Evolutionary conservation across 2,113 vertebrate species (phyloP).

Genomic region (Eretmochelys imbricata): DNA sequence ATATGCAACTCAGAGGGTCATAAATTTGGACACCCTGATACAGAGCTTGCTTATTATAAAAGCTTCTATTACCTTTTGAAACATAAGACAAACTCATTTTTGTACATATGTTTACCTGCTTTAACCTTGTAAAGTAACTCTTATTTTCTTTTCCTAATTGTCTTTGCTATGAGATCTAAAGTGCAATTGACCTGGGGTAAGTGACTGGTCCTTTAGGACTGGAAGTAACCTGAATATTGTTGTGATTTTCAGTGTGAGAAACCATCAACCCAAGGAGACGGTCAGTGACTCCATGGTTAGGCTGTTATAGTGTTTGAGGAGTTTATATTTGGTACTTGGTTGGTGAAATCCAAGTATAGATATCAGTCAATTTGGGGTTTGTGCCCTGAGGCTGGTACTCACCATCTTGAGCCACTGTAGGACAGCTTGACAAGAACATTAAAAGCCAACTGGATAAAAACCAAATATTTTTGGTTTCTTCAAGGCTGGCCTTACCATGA

Average conservation of each 20-base stretch:
- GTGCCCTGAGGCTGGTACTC: neutral
- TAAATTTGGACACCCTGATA: too few relatives aligned
- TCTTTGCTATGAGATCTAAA: neutral
- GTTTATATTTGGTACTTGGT: neutral
- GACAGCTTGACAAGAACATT: neutral
- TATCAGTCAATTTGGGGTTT: neutral
- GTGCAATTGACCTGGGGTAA: neutral
- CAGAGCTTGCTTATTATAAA: too few relatives aligned
- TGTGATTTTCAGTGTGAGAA: neutral
- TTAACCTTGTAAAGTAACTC: neutral
- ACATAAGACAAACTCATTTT: neutral
- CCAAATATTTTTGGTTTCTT: neutral
- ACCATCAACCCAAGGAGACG: neutral
- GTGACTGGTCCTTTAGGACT: neutral
- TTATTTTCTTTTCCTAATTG: neutral
- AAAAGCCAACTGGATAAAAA: neutral
- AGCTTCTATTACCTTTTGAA: neutral
- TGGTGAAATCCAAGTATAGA: neutral
- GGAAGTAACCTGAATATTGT: neutral
- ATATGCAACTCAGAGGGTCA: too few relatives aligned
- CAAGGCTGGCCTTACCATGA: too few relatives aligned
- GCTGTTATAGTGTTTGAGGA: neutral
- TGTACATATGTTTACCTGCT: neutral
- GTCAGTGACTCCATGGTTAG: neutral
- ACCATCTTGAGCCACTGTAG: neutral